These are phyloP conservation scores for Papilio demoleus DNA, from an alignment of 2,888 invertebrate genomes.

Conservation along the genomic window DNA sequence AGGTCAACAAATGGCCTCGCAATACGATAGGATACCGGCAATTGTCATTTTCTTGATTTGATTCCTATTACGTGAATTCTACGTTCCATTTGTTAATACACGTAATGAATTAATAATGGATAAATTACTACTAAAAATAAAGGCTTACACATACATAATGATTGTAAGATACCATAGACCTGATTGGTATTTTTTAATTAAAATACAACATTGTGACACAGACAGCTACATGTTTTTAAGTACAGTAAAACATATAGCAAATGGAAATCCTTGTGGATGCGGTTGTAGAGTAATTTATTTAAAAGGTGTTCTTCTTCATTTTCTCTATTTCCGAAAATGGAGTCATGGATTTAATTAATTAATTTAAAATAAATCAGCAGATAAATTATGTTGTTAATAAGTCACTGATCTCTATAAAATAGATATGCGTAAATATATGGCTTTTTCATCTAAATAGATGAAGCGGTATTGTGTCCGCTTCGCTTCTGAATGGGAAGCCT, in stretches of 20 bases:
- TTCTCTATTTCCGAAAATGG: no score
- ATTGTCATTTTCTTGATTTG: constrained; percentile 7
- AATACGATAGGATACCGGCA: neutral
- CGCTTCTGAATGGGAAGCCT: neutral
- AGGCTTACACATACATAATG: neutral
- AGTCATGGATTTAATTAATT: no score
- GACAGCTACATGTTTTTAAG: no score
- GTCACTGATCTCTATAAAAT: neutral
- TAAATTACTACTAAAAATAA: neutral
- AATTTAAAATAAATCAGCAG: no score
- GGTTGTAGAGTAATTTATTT: no score
- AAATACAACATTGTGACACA: neutral
- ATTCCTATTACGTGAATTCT: neutral
- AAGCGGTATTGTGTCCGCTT: neutral
- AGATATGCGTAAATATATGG: neutral
- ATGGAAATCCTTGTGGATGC: no score
- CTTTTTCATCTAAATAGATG: neutral
- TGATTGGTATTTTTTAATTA: no score
- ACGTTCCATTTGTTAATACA: neutral
- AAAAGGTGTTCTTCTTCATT: no score
- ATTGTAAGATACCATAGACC: no score
- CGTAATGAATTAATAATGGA: no score
- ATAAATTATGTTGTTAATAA: neutral
- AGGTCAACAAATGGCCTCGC: neutral
- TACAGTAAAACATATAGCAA: no score